Evolutionary conservation across 2,888 invertebrate species (phyloP).

Genomic region (Pachydiplax longipennis): DNA sequence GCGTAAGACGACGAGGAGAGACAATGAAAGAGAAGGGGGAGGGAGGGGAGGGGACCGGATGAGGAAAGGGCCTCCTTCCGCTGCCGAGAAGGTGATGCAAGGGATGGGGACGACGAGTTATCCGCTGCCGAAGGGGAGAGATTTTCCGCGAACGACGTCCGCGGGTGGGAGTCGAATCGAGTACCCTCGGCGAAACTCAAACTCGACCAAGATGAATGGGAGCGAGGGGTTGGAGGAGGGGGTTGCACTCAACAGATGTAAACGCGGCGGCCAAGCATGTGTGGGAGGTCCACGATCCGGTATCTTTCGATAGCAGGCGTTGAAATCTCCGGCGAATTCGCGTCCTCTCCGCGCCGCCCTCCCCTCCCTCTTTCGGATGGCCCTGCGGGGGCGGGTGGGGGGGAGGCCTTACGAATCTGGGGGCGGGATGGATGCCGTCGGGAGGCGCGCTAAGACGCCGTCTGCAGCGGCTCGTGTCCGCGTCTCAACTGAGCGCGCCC

Average conservation of each 20-base stretch:
- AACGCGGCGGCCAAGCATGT: neutral
- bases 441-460: neutral
- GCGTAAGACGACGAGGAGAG: neutral
- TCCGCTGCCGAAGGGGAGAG: neutral
- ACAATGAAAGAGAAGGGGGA: neutral
- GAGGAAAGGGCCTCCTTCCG: conserved; percentile 12
- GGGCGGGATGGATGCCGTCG: neutral
- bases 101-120: neutral
- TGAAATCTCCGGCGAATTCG: conserved; percentile 19
- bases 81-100: neutral
- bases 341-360: neutral
- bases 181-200: neutral
- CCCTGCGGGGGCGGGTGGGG: neutral
- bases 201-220: neutral
- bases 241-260: neutral
- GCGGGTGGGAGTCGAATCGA: neutral
- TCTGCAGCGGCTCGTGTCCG: conserved; percentile 40
- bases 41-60: neutral
- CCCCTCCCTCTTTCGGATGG: neutral
- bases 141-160: neutral
- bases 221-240: neutral
- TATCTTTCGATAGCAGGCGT: neutral
- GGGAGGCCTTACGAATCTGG: neutral
- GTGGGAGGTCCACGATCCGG: neutral
- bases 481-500: conserved; percentile 32